Percentiles rank a stretch among this genome's conserved stretches.
These are phyloP conservation scores for Chaetoderma sp. DNA, from an alignment of 2,888 invertebrate genomes.

Conservation along the genomic window DNA sequence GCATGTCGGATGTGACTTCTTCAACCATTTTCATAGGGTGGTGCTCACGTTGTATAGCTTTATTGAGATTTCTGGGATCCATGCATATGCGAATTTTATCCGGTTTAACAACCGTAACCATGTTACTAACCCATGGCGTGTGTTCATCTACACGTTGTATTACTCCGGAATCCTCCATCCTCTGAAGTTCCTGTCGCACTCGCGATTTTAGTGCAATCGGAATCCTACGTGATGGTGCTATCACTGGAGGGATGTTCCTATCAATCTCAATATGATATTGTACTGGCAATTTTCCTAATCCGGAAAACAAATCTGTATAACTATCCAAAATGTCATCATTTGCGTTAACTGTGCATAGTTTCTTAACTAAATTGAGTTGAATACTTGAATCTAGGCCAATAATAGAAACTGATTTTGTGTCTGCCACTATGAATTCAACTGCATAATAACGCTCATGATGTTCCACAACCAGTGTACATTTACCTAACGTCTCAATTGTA, in stretches of 20 bases:
- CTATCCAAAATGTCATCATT: background rate
- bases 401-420: too few species aligned
- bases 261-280: conserved; percentile 1
- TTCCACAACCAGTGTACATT: too few species aligned
- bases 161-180: background rate
- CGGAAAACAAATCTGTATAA: conserved; percentile 6
- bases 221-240: background rate
- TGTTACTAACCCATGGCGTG: conserved; percentile 22
- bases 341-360: background rate
- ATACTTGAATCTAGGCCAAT: background rate
- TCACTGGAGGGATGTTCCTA: background rate
- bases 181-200: background rate
- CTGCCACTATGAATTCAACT: too few species aligned
- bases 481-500: too few species aligned
- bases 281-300: conserved; percentile 5
- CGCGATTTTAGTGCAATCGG: background rate
- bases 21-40: conserved; percentile 22
- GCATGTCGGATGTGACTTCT: conserved; percentile 21
- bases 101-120: too few species aligned
- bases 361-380: background rate
- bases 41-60: conserved; percentile 14
- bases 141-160: conserved; percentile 8
- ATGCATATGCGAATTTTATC: conserved; percentile 20
- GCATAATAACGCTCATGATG: too few species aligned
- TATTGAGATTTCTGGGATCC: conserved; percentile 8